Base-by-base conservation (phyloP, 2,113 vertebrate genomes). In the Gallinago media region DNA sequence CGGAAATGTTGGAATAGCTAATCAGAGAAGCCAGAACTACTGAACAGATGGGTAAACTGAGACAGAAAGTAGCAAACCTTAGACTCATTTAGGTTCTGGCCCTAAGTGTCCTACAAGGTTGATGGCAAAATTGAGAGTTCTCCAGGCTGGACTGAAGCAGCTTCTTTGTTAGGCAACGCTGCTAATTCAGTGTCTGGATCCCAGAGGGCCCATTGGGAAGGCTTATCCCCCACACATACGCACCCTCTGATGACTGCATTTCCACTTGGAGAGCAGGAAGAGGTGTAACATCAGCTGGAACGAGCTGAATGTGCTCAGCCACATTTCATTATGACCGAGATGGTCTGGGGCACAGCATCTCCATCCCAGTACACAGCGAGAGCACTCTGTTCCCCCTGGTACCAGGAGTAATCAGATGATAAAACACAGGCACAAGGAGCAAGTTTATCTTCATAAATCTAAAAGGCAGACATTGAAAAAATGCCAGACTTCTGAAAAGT, bases 221-320 rank as follows among this genome's bases (percentile, higher is more conserved):
- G 56, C 84, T n/a, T 87, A 42, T 90, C 36, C 72, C 54, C 13
- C 56, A 40, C 77, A 54, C 58, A 9, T 55, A 88, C 89, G 87
- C 93, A 79, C 92, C 87, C 89, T 85, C 44, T 72, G 81, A 93
- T 94, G 91, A 96, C 58, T 56, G 2, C 77, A 93, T 93, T 91
- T 94, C 94, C 81, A 79, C 93, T 82, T 47, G 87, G 92, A 94
- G 58, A 88, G 81, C 71, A 73, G 36, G 76, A 78, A 20, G 91
- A 68, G 61, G 77, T 66, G 58, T 72, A 78, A 72, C 66, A 59
- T 44, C 82, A 83, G 58, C 88, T 90, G 85, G 90, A 95, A 82
- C 29, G 44, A 75, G 71, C 88, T 88, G 88, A 66, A 73, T 94
- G 75, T 73, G 34, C 85, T 95, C 74, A 79, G 87, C 67, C 88